Evolutionary conservation across 2,888 invertebrate genomes (phyloP).

Genomic region (Chloroclysta siterata): DNA sequence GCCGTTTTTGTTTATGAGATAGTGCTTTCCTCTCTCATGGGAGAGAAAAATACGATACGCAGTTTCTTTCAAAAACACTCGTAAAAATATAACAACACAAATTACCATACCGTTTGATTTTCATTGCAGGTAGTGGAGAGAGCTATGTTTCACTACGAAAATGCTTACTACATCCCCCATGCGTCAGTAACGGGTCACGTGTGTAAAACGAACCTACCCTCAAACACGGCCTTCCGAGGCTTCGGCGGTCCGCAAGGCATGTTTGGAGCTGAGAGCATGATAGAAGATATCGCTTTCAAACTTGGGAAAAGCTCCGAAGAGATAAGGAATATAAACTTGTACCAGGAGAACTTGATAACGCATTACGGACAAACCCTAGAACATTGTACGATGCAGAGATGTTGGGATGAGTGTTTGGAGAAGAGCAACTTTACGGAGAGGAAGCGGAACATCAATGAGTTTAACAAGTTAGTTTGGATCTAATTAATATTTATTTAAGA

Average conservation of each 20-base stretch:
- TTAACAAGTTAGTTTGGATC: constrained; percentile 86
- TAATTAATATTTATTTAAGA: no score
- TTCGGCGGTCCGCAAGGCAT: constrained; percentile 97
- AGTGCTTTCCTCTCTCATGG: no score
- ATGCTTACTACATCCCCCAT: constrained; percentile 92
- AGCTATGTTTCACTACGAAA: constrained; percentile 93
- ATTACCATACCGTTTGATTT: no score
- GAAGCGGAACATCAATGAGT: constrained; percentile 85
- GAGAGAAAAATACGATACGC: no score
- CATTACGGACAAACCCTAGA: constrained; percentile 90
- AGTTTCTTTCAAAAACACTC: no score
- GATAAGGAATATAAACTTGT: constrained; percentile 90
- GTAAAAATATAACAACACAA: no score
- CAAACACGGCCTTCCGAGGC: constrained; percentile 97
- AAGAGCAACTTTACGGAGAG: constrained; percentile 87
- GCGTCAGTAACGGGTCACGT: constrained; percentile 88
- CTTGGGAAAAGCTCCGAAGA: constrained; percentile 87
- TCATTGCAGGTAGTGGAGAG: constrained; percentile 89
- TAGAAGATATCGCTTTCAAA: constrained; percentile 90
- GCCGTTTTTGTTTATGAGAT: no score
- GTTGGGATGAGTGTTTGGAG: constrained; percentile 91
- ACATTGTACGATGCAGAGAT: constrained; percentile 89
- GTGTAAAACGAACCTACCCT: constrained; percentile 95
- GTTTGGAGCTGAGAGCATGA: constrained; percentile 92
- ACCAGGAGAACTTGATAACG: constrained; percentile 90